Conservation (phyloP, 1,140 invertebrate species). For the Pogonus chalceus region DNA sequence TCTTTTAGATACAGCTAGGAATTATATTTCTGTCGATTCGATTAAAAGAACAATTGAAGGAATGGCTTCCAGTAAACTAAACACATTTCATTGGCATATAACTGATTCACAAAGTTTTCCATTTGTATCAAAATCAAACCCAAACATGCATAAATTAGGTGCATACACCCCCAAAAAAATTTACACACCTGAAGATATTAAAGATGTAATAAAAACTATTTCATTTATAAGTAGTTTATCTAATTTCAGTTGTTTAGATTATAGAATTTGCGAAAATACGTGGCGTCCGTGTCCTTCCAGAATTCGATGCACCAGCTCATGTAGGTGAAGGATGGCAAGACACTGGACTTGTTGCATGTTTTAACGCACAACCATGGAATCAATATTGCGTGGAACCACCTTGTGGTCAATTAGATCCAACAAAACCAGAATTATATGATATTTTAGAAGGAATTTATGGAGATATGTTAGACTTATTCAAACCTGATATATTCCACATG, state of each 20-base stretch:
- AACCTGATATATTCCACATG: constrained; percentile 77
- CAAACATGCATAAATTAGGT: constrained; percentile 58
- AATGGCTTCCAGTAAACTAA: constrained; percentile 72
- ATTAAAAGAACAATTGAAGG: constrained; percentile 67
- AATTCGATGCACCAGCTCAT: constrained; percentile 82
- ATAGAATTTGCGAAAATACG: constrained; percentile 59
- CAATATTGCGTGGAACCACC: constrained; percentile 74
- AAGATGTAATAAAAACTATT: no score
- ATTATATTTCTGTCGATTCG: constrained; percentile 54
- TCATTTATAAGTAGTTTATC: no score
- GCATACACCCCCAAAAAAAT: constrained; percentile 59
- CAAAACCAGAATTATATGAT: constrained; percentile 60
- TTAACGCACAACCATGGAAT: constrained; percentile 65
- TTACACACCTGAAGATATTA: constrained; percentile 41
- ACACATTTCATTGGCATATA: constrained; percentile 86
- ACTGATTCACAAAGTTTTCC: constrained; percentile 82
- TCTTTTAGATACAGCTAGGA: constrained; percentile 66
- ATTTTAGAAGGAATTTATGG: constrained; percentile 49
- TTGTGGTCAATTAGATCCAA: constrained; percentile 76
- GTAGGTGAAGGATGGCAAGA: constrained; percentile 81
- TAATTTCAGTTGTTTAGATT: no score
- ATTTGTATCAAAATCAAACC: constrained; percentile 55
- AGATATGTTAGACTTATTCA: constrained; percentile 46
- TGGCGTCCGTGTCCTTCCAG: constrained; percentile 68
- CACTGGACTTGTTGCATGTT: constrained; percentile 52